phyloP scores from a whole-genome alignment of 2,888 invertebrate species.

The Cantharis rustica region DNA sequence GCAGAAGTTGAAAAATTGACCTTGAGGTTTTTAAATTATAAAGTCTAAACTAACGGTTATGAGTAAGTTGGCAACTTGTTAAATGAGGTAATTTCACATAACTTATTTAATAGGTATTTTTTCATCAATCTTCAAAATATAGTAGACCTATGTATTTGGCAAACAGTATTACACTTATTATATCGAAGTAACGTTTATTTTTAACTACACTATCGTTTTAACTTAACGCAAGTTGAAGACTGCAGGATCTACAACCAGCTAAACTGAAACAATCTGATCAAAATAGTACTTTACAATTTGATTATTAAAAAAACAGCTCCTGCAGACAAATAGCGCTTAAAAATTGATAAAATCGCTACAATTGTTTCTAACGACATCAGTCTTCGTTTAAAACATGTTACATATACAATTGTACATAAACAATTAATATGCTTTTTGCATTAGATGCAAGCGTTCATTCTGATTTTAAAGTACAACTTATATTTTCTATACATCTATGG shows the following conservation, averaged over 20 bases:
- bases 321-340: slow-evolving; percentile 2
- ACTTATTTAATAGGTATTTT: not conserved
- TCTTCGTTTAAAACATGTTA: slow-evolving; percentile 54
- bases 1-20: not conserved
- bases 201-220: not conserved
- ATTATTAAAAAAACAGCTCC: slow-evolving; percentile 7
- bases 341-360: slow-evolving; percentile 14
- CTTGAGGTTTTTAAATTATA: not conserved
- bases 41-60: not conserved
- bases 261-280: not conserved
- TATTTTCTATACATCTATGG: slow-evolving; percentile 33
- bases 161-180: not conserved
- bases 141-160: not conserved
- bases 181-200: not conserved
- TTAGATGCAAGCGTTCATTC: slow-evolving; percentile 44
- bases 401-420: slow-evolving; percentile 51
- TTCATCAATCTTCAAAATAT: not conserved
- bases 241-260: not conserved
- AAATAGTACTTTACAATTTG: not conserved
- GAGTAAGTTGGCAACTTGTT: not conserved
- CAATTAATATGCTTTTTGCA: slow-evolving; percentile 43
- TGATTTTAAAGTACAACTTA: slow-evolving; percentile 32
- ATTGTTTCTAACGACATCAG: slow-evolving; percentile 49
- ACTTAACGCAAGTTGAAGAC: not conserved
- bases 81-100: not conserved